A percentile compares a stretch with the other conserved stretches of the same genome.
These are phyloP conservation scores for Lytechinus pictus DNA, from an alignment of 35 echinoderm and acorn worm genomes.

Conservation along the genomic window DNA sequence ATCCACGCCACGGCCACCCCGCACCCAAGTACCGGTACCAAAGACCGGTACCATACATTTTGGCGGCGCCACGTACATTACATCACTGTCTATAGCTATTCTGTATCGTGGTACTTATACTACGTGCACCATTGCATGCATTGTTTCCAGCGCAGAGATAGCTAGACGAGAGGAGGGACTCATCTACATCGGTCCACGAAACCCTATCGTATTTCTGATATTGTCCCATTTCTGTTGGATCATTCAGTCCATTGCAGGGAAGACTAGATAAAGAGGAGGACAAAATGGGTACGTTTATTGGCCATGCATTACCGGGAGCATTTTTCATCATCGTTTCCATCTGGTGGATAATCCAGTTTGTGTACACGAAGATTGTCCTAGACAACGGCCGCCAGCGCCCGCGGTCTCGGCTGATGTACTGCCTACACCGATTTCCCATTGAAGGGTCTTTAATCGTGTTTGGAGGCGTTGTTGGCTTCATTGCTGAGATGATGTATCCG, in stretches of 20 bases:
- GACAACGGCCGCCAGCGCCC: slow-evolving; percentile 75
- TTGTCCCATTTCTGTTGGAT: not conserved
- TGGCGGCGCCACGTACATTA: too few species aligned
- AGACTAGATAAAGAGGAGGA: not conserved
- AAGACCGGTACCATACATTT: too few species aligned
- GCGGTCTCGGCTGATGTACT: slow-evolving; percentile 47
- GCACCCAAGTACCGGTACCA: too few species aligned
- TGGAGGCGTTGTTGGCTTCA: slow-evolving; percentile 74
- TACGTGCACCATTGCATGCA: too few species aligned
- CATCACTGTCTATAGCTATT: too few species aligned
- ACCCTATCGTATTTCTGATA: too few species aligned
- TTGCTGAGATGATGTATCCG: slow-evolving; percentile 84
- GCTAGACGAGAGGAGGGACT: too few species aligned
- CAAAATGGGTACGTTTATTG: slow-evolving; percentile 89
- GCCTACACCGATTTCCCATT: slow-evolving; percentile 67
- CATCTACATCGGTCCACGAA: too few species aligned
- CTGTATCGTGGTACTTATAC: too few species aligned
- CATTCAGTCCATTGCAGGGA: not conserved
- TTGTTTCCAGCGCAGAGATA: too few species aligned
- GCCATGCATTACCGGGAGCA: slow-evolving; percentile 86
- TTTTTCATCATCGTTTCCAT: slow-evolving; percentile 88
- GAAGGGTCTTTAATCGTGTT: slow-evolving; percentile 71
- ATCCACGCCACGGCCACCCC: too few species aligned
- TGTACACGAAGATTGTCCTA: slow-evolving; percentile 72
- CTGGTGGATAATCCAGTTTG: slow-evolving; percentile 94